Evolutionary conservation across 2,888 invertebrate genomes (phyloP).

Genomic region (Himalopsyche anomala): DNA sequence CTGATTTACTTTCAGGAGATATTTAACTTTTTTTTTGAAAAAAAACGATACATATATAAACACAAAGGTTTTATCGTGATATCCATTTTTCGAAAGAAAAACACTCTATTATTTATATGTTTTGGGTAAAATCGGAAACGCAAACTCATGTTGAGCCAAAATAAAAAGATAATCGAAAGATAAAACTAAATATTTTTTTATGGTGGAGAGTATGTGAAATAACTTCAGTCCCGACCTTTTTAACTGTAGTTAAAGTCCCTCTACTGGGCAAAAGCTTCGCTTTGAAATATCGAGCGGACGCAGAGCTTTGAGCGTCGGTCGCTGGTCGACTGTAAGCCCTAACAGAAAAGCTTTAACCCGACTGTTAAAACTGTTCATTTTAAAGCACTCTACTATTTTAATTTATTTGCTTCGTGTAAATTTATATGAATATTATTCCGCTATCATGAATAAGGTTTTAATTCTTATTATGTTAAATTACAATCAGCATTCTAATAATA

Average conservation of each 20-base stretch:
- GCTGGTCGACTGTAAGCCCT: neutral
- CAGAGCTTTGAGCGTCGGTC: constrained; percentile 2
- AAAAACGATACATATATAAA: too few species aligned
- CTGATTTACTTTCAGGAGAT: too few species aligned
- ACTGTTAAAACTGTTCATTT: constrained; percentile 12
- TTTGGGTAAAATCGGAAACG: too few species aligned
- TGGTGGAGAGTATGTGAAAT: neutral
- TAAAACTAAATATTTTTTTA: neutral
- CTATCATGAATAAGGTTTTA: too few species aligned
- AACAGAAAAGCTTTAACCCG: neutral
- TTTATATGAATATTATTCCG: too few species aligned
- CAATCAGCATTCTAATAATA: too few species aligned
- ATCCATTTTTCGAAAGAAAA: too few species aligned
- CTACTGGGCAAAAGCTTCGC: constrained; percentile 5
- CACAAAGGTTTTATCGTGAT: too few species aligned
- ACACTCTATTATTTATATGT: too few species aligned
- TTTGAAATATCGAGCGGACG: constrained; percentile 24
- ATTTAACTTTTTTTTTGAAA: too few species aligned
- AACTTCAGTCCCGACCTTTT: constrained; percentile 14
- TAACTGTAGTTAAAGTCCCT: neutral
- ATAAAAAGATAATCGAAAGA: neutral
- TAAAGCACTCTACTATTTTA: neutral
- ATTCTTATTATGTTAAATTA: too few species aligned
- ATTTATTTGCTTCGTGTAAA: neutral
- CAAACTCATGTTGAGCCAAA: too few species aligned